phyloP scores from a whole-genome alignment of 2,888 invertebrate species.

The Drosophila infuscata region DNA sequence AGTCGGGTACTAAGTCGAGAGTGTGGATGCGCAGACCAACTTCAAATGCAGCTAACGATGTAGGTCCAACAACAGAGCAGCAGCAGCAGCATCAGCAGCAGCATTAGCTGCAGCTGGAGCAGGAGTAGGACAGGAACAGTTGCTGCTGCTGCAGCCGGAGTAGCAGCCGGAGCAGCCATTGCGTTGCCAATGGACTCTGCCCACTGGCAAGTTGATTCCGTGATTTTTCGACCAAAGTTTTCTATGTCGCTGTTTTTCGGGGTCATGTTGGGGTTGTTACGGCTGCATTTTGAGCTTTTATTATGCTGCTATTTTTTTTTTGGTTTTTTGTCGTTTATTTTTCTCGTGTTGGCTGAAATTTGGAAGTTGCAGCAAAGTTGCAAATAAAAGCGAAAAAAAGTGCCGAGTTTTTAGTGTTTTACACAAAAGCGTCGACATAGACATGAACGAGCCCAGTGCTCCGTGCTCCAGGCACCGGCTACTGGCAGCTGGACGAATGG shows the following conservation, averaged over 20 bases:
- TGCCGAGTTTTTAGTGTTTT: conserved; percentile 75
- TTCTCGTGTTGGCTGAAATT: conserved; percentile 69
- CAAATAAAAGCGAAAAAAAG: conserved; percentile 54
- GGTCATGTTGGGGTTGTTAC: conserved; percentile 50
- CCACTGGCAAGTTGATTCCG: conserved; percentile 73
- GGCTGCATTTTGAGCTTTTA: conserved; percentile 78
- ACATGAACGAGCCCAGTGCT: conserved; percentile 52
- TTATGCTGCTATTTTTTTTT: conserved; percentile 59
- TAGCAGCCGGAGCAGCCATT: conserved; percentile 42
- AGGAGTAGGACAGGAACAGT: not conserved
- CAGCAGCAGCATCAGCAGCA: conserved; percentile 19
- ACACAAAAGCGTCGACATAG: conserved; percentile 77
- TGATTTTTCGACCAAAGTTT: conserved; percentile 74
- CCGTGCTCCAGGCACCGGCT: conserved; percentile 18
- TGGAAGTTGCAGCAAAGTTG: conserved; percentile 73
- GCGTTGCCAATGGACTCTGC: conserved; percentile 65
- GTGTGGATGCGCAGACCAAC: conserved; percentile 36
- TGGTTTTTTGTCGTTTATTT: conserved; percentile 21
- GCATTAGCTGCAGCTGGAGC: conserved; percentile 29
- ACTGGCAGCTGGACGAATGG: conserved; percentile 70
- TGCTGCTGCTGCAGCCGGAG: conserved; percentile 22
- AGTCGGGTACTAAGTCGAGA: conserved; percentile 33
- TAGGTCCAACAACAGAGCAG: conserved; percentile 57
- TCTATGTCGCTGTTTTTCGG: conserved; percentile 53
- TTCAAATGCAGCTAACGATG: conserved; percentile 79